phyloP scores from a whole-genome alignment of 2,797 vertebrate genomes.

The Falco rusticolus region DNA sequence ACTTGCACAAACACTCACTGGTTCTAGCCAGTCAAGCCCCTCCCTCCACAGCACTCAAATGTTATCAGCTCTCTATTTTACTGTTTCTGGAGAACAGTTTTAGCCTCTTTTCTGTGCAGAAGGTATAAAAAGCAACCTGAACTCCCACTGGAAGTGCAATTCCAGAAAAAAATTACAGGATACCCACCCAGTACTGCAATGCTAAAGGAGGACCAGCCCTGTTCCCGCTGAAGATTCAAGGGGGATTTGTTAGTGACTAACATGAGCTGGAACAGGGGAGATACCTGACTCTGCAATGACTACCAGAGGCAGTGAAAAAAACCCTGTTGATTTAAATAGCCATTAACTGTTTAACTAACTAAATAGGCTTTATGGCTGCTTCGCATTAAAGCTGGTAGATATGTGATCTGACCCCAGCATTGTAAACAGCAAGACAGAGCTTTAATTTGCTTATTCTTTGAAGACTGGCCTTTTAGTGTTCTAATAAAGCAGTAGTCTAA shows the following conservation, averaged over 20 bases:
- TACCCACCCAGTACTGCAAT: rapidly evolving
- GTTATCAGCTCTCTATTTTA: neutral
- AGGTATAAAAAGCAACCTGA: neutral
- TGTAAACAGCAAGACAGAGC: slow-evolving; percentile 40
- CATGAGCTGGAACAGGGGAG: neutral
- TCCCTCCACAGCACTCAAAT: neutral
- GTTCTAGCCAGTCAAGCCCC: neutral
- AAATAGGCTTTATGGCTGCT: neutral
- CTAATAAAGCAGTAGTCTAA: slow-evolving; percentile 44
- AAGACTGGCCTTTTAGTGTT: slow-evolving; percentile 17
- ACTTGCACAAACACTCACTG: neutral
- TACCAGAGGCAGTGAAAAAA: neutral
- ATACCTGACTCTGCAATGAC: neutral
- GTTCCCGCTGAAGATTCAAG: neutral
- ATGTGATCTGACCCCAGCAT: slow-evolving; percentile 1
- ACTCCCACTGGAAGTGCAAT: neutral
- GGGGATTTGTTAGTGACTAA: neutral
- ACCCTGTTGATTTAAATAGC: neutral
- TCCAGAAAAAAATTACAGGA: neutral
- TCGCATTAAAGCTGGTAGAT: neutral
- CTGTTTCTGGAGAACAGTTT: neutral
- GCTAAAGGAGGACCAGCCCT: neutral
- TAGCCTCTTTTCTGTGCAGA: neutral
- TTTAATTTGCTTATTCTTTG: slow-evolving; percentile 59
- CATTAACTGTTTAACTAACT: neutral